Conservation (phyloP, 1,140 invertebrate genomes). For the Platyura marginata region DNA sequence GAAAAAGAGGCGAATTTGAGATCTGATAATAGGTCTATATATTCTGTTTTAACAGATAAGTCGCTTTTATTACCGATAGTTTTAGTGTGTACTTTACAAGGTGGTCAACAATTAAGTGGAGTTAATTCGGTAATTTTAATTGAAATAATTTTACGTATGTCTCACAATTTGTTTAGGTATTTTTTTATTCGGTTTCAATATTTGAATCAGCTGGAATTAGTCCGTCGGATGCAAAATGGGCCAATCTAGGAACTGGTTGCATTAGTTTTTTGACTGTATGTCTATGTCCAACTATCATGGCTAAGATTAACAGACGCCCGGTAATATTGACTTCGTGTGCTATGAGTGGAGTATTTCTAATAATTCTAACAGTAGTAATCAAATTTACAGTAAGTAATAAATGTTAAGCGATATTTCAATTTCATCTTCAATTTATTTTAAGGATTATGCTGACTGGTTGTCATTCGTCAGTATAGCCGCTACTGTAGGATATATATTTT, state of each 20-base stretch:
- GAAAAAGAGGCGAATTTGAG: slow-evolving; percentile 17
- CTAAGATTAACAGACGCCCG: slow-evolving; percentile 28
- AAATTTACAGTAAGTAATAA: slow-evolving; percentile 28
- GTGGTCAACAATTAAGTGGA: slow-evolving; percentile 68
- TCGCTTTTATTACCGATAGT: slow-evolving; percentile 43
- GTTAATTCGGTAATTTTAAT: slow-evolving; percentile 79
- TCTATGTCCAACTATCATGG: slow-evolving; percentile 31
- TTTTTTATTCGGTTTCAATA: slow-evolving; percentile 49
- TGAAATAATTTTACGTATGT: too few relatives aligned
- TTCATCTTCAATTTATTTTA: not conserved
- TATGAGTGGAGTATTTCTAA: slow-evolving; percentile 24
- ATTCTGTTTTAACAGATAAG: slow-evolving; percentile 30
- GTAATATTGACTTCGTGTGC: slow-evolving; percentile 30
- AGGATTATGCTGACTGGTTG: too few relatives aligned
- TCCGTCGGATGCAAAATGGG: slow-evolving; percentile 30
- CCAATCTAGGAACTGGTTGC: slow-evolving; percentile 39
- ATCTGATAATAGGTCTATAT: slow-evolving; percentile 29
- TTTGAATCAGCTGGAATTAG: slow-evolving; percentile 36
- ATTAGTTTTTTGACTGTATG: slow-evolving; percentile 43
- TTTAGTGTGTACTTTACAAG: slow-evolving; percentile 52
- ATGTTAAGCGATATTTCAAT: slow-evolving; percentile 17
- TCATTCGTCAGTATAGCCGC: slow-evolving; percentile 50
- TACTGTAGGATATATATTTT: slow-evolving; percentile 57
- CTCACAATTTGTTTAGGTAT: too few relatives aligned
- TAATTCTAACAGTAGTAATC: slow-evolving; percentile 29